These are phyloP conservation scores for Ochropleura leucogaster DNA, from an alignment of 2,888 invertebrate genomes.

Conservation along the genomic window DNA sequence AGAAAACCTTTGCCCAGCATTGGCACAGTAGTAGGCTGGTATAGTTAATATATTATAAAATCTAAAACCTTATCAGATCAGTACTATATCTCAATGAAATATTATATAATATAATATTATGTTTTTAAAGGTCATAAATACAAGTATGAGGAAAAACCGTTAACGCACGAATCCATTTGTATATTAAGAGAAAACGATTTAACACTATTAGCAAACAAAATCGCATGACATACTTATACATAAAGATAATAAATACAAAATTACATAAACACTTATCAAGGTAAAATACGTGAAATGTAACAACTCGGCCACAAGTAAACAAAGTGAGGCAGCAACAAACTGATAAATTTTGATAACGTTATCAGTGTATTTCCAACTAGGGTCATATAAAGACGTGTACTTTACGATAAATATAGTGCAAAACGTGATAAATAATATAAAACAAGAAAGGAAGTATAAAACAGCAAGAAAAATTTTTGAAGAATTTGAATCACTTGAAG, in stretches of 20 bases:
- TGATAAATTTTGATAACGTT: slow-evolving; percentile 46
- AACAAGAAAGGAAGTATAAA: not conserved
- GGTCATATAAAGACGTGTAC: slow-evolving; percentile 13
- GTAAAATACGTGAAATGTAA: slow-evolving; percentile 29
- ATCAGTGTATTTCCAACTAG: slow-evolving; percentile 45
- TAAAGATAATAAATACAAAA: slow-evolving; percentile 28
- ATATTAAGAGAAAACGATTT: slow-evolving; percentile 4
- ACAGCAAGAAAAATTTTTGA: not conserved
- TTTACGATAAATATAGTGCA: not conserved
- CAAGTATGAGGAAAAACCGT: not conserved
- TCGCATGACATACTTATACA: not conserved
- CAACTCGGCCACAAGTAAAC: slow-evolving; percentile 36
- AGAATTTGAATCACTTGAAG: slow-evolving; percentile 2
- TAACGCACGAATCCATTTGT: not conserved
- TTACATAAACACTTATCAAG: slow-evolving; percentile 30
- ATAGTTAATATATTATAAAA: not conserved
- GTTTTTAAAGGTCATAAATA: not conserved
- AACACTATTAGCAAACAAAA: not conserved
- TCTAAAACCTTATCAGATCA: too few relatives aligned
- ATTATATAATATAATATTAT: too few relatives aligned
- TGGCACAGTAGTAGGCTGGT: not conserved
- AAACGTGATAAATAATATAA: slow-evolving; percentile 10
- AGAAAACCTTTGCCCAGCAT: not conserved
- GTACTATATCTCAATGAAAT: not conserved
- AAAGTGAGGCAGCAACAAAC: slow-evolving; percentile 28